A percentile compares a stretch with the other conserved stretches of the same genome.
phyloP scores from a whole-genome alignment of 53 echinoderm and acorn worm species.

The Astropecten irregularis region DNA sequence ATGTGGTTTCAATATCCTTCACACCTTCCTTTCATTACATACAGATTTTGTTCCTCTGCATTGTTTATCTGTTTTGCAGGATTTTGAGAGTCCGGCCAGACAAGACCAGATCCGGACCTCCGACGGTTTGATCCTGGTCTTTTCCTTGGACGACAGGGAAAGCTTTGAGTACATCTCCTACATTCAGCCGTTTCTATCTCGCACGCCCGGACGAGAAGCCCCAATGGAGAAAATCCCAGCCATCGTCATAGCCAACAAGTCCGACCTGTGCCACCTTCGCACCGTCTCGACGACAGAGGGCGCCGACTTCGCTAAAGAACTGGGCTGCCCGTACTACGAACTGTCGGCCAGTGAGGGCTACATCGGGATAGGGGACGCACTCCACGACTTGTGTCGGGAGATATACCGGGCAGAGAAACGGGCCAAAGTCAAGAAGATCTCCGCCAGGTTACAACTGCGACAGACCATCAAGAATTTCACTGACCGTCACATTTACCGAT shows the following conservation, averaged over 20 bases:
- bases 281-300: slow-evolving; percentile 76
- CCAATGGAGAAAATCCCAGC: slow-evolving; percentile 71
- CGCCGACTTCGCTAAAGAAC: slow-evolving; percentile 78
- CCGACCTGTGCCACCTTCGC: slow-evolving; percentile 84
- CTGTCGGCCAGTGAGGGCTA: slow-evolving; percentile 87
- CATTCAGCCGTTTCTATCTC: slow-evolving; percentile 46
- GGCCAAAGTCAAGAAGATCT: slow-evolving; percentile 92
- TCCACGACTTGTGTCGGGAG: slow-evolving; percentile 88
- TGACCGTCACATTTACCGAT: slow-evolving; percentile 88
- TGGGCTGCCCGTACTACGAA: slow-evolving; percentile 82
- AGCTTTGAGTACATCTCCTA: slow-evolving; percentile 75
- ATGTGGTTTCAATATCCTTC: too few relatives aligned
- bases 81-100: slow-evolving; percentile 70
- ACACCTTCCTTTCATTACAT: too few relatives aligned
- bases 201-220: slow-evolving; percentile 52
- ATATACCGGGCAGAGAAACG: slow-evolving; percentile 87
- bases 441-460: slow-evolving; percentile 82
- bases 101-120: slow-evolving; percentile 80
- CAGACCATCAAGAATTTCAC: slow-evolving; percentile 98
- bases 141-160: slow-evolving; percentile 70
- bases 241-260: slow-evolving; percentile 88
- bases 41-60: too few relatives aligned
- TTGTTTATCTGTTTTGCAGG: too few relatives aligned
- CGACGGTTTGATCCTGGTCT: slow-evolving; percentile 85
- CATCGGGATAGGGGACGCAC: slow-evolving; percentile 74